Evolutionary conservation across 1,140 invertebrate genomes (phyloP).

Genomic region (Bombus pyrosoma): DNA sequence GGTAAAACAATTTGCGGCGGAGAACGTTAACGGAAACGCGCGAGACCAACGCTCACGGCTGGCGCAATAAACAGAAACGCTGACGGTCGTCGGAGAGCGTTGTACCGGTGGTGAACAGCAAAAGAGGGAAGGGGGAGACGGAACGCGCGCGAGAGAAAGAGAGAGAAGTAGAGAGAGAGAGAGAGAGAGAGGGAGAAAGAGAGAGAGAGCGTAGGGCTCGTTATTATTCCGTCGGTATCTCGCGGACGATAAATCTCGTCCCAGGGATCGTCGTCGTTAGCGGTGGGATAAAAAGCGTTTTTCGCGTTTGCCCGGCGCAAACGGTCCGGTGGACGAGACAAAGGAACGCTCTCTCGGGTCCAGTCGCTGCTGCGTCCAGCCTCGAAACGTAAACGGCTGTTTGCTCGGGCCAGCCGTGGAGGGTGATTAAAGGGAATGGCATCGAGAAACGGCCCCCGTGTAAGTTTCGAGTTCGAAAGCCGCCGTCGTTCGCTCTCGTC

Average conservation of each 20-base stretch:
- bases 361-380: slow-evolving; percentile 1
- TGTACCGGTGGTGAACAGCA: slow-evolving; percentile 6
- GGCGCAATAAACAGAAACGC: slow-evolving; percentile 25
- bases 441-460: slow-evolving; percentile 37
- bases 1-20: slow-evolving; percentile 6
- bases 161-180: no score
- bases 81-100: slow-evolving; percentile 6
- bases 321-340: slow-evolving; percentile 33
- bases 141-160: no score
- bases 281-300: slow-evolving; percentile 30
- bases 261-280: neutral
- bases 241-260: slow-evolving; percentile 34
- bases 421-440: slow-evolving; percentile 47
- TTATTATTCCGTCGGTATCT: slow-evolving; percentile 43
- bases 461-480: slow-evolving; percentile 46
- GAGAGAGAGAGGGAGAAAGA: neutral
- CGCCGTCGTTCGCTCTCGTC: neutral
- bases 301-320: slow-evolving; percentile 34
- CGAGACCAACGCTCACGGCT: no score
- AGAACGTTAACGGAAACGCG: neutral
- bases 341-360: neutral
- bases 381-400: slow-evolving; percentile 41
- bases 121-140: neutral
- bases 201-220: neutral
- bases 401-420: slow-evolving; percentile 10